These are phyloP conservation scores for Epistrophe grossulariae DNA, from an alignment of 2,888 invertebrate genomes.

Conservation along the genomic window DNA sequence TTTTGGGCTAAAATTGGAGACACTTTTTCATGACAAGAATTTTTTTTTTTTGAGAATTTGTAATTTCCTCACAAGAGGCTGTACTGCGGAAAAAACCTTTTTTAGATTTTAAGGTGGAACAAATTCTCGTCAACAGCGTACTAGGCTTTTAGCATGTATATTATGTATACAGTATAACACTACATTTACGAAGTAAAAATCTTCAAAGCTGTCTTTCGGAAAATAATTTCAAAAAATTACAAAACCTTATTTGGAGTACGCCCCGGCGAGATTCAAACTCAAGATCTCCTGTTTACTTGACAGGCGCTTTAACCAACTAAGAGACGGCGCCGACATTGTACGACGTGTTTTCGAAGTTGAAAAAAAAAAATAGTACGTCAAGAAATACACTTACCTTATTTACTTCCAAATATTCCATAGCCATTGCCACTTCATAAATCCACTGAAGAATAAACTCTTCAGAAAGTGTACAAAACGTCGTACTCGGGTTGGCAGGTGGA, in stretches of 20 bases:
- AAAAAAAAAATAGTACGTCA: not conserved
- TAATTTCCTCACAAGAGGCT: too few species aligned
- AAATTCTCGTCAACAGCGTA: too few species aligned
- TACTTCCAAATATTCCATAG: conserved; percentile 89
- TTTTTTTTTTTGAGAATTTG: too few species aligned
- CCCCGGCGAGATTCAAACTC: conserved; percentile 83
- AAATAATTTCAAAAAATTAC: not conserved
- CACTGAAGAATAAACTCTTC: conserved; percentile 88
- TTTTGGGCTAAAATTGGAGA: too few species aligned
- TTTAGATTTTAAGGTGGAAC: too few species aligned
- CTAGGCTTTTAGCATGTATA: too few species aligned
- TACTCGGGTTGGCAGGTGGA: conserved; percentile 78
- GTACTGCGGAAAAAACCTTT: too few species aligned
- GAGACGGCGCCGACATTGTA: conserved; percentile 81
- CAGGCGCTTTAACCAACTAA: conserved; percentile 84
- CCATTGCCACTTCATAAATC: conserved; percentile 88
- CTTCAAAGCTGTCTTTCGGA: too few species aligned
- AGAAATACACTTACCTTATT: conserved; percentile 84
- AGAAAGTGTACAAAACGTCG: conserved; percentile 86
- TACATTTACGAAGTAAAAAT: too few species aligned
- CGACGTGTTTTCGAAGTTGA: not conserved
- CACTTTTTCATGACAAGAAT: too few species aligned
- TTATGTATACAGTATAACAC: too few species aligned
- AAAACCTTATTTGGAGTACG: conserved; percentile 68
- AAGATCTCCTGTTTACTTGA: conserved; percentile 83